phyloP scores from a whole-genome alignment of 2,888 invertebrate species.

The Perdita meconis region DNA sequence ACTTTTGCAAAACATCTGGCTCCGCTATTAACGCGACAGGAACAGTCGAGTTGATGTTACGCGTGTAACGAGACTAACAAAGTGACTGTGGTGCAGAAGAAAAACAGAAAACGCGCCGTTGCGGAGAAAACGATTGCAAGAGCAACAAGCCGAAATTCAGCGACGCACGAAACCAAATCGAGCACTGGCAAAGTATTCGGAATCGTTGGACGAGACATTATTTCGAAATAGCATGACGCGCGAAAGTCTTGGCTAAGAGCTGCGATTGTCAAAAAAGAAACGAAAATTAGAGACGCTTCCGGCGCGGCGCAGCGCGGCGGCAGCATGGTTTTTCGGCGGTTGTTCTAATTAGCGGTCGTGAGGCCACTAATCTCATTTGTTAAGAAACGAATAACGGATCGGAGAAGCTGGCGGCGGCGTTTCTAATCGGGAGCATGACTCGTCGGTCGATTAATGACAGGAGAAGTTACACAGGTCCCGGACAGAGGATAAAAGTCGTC shows the following conservation, averaged over 20 bases:
- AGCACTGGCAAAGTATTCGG: no score
- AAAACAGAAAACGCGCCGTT: no score
- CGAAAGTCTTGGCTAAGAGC: no score
- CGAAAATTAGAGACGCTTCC: conserved; percentile 36
- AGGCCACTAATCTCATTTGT: conserved; percentile 67
- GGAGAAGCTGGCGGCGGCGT: conserved; percentile 43
- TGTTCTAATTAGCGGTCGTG: conserved; percentile 62
- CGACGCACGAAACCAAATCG: no score
- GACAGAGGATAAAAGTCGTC: conserved; percentile 20
- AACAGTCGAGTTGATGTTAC: neutral
- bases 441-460: conserved; percentile 74
- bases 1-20: neutral
- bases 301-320: no score
- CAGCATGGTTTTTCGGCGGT: conserved; percentile 23
- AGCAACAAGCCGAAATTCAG: no score
- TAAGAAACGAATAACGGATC: conserved; percentile 67
- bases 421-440: conserved; percentile 74
- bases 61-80: neutral
- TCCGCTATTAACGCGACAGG: conserved; percentile 7
- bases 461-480: conserved; percentile 65
- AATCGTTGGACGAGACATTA: no score
- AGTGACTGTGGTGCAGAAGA: neutral
- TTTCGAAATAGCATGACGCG: no score
- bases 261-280: neutral
- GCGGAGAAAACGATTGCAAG: no score